Percentiles rank a stretch among this genome's conserved stretches.
These are phyloP conservation scores for Eristalis pertinax DNA, from an alignment of 2,888 invertebrate genomes.

Conservation along the genomic window DNA sequence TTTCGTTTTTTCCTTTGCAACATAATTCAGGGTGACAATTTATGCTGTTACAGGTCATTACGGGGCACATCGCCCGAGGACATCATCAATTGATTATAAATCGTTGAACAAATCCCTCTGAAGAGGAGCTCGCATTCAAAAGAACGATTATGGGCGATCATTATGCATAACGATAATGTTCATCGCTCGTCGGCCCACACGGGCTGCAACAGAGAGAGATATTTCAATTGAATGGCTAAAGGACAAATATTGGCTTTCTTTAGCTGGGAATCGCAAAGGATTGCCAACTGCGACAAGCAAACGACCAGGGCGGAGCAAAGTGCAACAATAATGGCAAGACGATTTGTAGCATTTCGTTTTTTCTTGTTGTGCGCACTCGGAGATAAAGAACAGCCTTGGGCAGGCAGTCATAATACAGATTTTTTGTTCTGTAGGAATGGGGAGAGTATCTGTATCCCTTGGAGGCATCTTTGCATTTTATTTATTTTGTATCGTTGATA, in stretches of 20 bases:
- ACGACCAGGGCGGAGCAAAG: conserved; percentile 45
- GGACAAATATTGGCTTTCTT: conserved; percentile 62
- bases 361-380: conserved; percentile 1
- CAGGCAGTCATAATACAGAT: conserved; percentile 32
- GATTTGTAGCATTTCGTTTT: conserved; percentile 64
- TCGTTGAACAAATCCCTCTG: conserved; percentile 39
- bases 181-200: conserved; percentile 41
- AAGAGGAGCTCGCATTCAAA: conserved; percentile 48
- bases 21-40: conserved; percentile 35
- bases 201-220: background rate
- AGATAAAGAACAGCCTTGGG: conserved; percentile 7
- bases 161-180: conserved; percentile 69
- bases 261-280: conserved; percentile 33
- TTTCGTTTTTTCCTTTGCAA: conserved; percentile 35
- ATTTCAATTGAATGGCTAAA: conserved; percentile 64
- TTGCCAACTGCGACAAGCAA: conserved; percentile 50
- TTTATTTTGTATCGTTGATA: conserved; percentile 35
- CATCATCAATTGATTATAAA: conserved; percentile 34
- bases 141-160: conserved; percentile 67
- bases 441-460: conserved; percentile 22
- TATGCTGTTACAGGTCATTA: background rate
- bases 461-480: conserved; percentile 37
- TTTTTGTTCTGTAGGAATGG: conserved; percentile 1
- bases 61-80: background rate
- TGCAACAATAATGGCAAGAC: conserved; percentile 64